These are phyloP conservation scores for Thripadectes ignobilis DNA, from an alignment of 2,797 vertebrate species.

Conservation along the genomic window DNA sequence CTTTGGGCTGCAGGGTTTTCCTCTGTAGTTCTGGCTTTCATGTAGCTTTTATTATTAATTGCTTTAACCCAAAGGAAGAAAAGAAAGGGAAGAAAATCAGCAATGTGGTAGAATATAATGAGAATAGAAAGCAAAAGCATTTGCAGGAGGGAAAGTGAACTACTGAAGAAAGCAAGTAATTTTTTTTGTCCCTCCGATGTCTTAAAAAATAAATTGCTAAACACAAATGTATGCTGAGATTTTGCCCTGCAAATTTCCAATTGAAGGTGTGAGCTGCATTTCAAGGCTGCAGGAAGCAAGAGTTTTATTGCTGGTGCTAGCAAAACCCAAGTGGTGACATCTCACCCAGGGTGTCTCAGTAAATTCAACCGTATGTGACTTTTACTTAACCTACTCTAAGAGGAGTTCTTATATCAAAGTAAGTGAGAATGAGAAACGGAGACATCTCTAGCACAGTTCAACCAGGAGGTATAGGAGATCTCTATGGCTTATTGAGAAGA, in stretches of 20 bases:
- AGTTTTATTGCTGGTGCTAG: background rate
- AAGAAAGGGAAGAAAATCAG: background rate
- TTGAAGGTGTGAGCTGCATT: background rate
- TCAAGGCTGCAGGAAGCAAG: background rate
- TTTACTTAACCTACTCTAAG: background rate
- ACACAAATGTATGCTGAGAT: background rate
- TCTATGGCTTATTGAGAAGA: background rate
- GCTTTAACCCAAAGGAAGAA: background rate
- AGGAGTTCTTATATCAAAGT: background rate
- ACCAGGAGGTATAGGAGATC: background rate
- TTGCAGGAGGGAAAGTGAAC: background rate
- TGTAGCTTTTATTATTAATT: background rate
- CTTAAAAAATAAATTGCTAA: background rate
- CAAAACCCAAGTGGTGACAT: background rate
- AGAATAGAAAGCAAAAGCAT: background rate
- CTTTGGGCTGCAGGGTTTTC: background rate
- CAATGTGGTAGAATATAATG: background rate
- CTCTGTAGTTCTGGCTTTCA: background rate
- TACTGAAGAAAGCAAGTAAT: background rate
- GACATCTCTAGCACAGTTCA: background rate
- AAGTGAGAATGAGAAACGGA: background rate
- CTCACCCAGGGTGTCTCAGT: background rate
- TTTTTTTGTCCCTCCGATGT: background rate
- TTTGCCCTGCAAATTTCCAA: background rate
- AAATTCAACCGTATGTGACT: background rate